Base-by-base conservation (phyloP, 2,113 vertebrate species). In the Datnioides undecimradiatus region DNA sequence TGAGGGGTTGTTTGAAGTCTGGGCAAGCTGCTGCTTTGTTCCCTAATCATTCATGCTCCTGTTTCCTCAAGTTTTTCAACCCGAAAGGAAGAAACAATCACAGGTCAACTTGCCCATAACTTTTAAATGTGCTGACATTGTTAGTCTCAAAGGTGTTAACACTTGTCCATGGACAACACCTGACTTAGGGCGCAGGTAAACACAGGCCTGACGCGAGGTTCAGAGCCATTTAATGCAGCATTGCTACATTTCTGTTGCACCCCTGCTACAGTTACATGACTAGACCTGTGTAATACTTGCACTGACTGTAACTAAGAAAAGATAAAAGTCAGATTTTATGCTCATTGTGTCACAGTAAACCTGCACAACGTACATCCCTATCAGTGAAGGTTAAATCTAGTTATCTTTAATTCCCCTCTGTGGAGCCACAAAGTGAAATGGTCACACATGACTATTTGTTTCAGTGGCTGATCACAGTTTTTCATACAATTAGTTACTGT, bases 191-290 rank as follows among this genome's bases (percentile, higher is more conserved):
- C 36, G 23, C 57, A 76, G 43, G 74, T 75, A 64, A 84, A 75
- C 62, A 51, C 2, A n/a, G 57, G 40, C 45, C 63, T 81, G 34
- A 33, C 72, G 14, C 23, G 25, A 40, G 34, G 13, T n/a, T 36
- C 10, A 29, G 21, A 60, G 63, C 55, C 65, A 41, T 80, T 72
- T 77, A 63, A 66, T 63, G 59, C 45, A 58, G 27, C 51, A 17
- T 27, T 59, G 40, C 25, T 29, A 27, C 9, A 36, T 46, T 13
- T 49, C 6, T 59, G 29, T 17, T 31, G 45, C 3, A 2, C 21
- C 36, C 16, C 7, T 33, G 40, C 8, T 43, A 17, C 55, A 60
- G 48, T 68, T 66, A 51, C 40, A 27, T 13, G 33, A 38, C 13
- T 34, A 29, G 13, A 65, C 58, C 82, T 68, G 57, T 59, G 4